These are phyloP conservation scores for Aphrocallistes beatrix DNA, from an alignment of 37 sponge, comb jelly and placozoan genomes.

Conservation along the genomic window DNA sequence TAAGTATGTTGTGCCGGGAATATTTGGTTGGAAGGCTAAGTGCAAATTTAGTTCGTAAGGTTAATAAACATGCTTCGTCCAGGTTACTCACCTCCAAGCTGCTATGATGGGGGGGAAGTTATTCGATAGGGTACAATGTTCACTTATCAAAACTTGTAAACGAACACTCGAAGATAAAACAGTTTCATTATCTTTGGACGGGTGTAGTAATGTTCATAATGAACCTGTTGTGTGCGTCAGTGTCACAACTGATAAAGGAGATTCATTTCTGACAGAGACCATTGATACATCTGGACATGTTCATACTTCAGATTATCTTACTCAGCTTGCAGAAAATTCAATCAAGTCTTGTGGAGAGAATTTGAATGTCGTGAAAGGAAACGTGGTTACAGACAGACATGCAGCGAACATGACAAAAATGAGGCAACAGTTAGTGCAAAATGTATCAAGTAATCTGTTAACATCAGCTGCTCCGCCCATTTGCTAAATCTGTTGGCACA, in stretches of 20 bases:
- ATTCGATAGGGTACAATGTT: background rate
- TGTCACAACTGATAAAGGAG: constrained; percentile 20
- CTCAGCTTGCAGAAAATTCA: constrained; percentile 11
- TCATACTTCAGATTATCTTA: background rate
- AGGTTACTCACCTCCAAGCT: constrained; percentile 12
- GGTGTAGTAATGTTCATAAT: constrained; percentile 3
- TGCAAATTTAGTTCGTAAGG: background rate
- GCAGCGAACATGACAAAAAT: background rate
- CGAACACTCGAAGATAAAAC: constrained; percentile 13
- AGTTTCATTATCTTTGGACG: constrained; percentile 3
- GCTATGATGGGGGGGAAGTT: constrained; percentile 10
- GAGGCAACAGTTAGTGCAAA: background rate
- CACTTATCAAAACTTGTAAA: background rate
- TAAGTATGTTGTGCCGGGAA: background rate
- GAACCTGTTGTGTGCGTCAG: constrained; percentile 14
- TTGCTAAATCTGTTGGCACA: constrained; percentile 14
- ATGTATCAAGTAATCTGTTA: background rate
- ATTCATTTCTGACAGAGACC: constrained; percentile 11
- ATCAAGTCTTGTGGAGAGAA: constrained; percentile 16
- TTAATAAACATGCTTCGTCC: background rate
- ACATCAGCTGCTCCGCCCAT: constrained; percentile 6
- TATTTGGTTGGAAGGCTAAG: constrained; percentile 13
- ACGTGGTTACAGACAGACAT: constrained; percentile 9
- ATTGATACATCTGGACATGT: background rate
- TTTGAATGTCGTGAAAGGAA: background rate